Conservation (phyloP, 2,797 vertebrate genomes). For the Arnoldichthys spilopterus region DNA sequence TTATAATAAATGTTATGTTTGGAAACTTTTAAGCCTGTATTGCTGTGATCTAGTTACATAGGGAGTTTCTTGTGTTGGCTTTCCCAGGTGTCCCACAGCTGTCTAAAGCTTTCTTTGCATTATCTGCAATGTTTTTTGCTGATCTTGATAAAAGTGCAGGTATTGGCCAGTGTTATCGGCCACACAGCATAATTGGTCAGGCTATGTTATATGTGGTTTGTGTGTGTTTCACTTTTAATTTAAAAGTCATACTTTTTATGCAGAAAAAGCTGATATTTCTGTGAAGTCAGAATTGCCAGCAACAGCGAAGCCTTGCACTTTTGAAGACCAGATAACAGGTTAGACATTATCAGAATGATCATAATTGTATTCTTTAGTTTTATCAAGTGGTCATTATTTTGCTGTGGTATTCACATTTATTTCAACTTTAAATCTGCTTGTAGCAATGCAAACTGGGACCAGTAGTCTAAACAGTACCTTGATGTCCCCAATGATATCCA, state of each 20-base stretch:
- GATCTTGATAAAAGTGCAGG: too few species aligned
- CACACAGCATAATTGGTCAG: too few species aligned
- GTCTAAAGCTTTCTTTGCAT: too few species aligned
- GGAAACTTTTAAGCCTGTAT: too few species aligned
- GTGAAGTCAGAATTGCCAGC: conserved; percentile 93
- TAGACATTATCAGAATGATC: conserved; percentile 52
- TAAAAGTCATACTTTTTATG: conserved; percentile 39
- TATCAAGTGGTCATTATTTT: not conserved
- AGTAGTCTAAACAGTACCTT: conserved; percentile 78
- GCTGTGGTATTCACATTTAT: not conserved
- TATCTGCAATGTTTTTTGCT: too few species aligned
- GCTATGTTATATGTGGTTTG: not conserved
- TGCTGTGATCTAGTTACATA: too few species aligned
- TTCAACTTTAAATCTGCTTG: conserved; percentile 20
- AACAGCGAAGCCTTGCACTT: conserved; percentile 89
- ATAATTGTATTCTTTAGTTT: not conserved
- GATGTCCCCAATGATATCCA: conserved; percentile 82
- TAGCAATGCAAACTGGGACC: conserved; percentile 66
- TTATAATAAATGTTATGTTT: too few species aligned
- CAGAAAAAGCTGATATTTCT: conserved; percentile 82
- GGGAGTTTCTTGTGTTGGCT: too few species aligned
- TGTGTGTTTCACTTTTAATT: not conserved
- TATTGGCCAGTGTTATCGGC: too few species aligned
- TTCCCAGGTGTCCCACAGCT: too few species aligned
- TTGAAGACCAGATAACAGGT: conserved; percentile 93